These are phyloP conservation scores for Rhea pennata DNA, from an alignment of 2,113 vertebrate genomes.

Conservation along the genomic window DNA sequence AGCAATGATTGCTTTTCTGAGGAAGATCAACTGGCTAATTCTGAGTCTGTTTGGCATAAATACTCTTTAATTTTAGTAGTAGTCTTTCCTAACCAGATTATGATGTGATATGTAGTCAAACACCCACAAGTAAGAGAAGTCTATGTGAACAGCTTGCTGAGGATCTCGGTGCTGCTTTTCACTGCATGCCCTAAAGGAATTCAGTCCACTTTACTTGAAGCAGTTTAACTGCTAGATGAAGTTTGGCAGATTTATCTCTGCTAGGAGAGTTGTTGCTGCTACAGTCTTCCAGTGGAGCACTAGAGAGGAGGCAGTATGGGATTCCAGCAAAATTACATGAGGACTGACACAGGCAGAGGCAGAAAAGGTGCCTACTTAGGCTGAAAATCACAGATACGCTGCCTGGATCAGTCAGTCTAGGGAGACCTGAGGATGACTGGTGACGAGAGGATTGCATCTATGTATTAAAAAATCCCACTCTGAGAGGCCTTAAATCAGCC, in stretches of 20 bases:
- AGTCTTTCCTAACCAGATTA: not conserved
- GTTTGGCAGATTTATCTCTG: not conserved
- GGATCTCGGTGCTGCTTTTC: not conserved
- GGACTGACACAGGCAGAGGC: not conserved
- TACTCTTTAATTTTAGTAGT: not conserved
- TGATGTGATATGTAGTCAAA: not conserved
- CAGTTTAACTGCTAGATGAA: not conserved
- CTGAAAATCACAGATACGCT: not conserved
- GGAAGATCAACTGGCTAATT: not conserved
- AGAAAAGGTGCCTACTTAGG: not conserved
- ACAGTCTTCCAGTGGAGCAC: not conserved
- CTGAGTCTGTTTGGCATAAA: too few relatives aligned
- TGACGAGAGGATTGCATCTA: accelerated
- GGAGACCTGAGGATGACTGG: not conserved
- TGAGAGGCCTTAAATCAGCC: not conserved
- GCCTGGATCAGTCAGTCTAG: not conserved
- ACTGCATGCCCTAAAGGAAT: not conserved
- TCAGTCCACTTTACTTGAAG: not conserved
- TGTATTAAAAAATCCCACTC: not conserved
- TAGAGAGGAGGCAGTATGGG: not conserved
- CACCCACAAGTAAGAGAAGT: not conserved
- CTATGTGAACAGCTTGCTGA: not conserved
- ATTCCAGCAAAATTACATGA: not conserved
- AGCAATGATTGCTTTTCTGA: not conserved
- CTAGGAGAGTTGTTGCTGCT: not conserved